Conservation (phyloP, 2,797 vertebrate genomes). For the Podarcis siculus region DNA sequence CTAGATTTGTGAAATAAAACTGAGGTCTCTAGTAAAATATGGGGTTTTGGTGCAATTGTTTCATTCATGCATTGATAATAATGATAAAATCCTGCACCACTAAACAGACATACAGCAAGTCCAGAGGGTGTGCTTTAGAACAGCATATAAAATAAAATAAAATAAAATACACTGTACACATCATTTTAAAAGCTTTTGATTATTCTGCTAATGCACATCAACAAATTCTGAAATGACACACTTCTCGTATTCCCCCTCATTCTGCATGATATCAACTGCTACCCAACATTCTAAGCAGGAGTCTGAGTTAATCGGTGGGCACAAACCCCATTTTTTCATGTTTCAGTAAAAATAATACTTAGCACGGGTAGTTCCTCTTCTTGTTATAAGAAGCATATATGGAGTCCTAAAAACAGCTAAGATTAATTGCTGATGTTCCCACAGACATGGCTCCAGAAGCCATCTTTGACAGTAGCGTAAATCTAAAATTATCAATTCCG, state of each 20-base stretch:
- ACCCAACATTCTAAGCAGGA: neutral
- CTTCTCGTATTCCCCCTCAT: neutral
- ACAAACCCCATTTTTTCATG: neutral
- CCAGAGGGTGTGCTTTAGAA: neutral
- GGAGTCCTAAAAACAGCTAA: conserved; percentile 1
- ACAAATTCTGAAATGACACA: neutral
- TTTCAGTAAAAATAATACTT: neutral
- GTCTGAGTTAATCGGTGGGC: neutral
- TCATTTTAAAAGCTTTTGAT: no score
- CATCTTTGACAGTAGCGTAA: neutral
- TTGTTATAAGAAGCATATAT: conserved; percentile 31
- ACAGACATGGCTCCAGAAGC: neutral
- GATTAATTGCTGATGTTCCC: conserved; percentile 4
- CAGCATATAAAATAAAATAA: neutral
- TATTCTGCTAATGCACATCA: neutral
- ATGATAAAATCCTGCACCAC: neutral
- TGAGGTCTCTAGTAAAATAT: neutral
- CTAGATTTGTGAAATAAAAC: neutral
- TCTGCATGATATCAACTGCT: neutral
- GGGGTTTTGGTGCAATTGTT: neutral
- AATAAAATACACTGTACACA: neutral
- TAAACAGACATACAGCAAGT: neutral
- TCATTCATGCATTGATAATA: neutral
- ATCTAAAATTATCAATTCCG: conserved; percentile 17
- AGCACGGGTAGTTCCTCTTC: neutral